Base-by-base conservation (phyloP, 53 echinoderm and acorn worm genomes). In the Temnopleurus reevesii region DNA sequence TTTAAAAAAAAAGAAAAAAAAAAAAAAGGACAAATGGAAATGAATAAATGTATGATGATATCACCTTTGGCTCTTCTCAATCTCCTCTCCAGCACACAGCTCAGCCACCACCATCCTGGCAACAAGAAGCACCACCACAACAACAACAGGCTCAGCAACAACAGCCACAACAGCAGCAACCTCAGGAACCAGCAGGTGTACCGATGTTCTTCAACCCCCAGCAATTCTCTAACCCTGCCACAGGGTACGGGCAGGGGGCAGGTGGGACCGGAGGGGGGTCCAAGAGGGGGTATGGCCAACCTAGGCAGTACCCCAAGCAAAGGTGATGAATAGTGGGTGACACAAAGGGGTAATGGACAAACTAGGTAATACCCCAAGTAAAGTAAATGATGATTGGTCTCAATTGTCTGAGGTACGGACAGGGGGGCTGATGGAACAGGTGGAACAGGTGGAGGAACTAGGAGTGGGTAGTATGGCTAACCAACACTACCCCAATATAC, bases 191-290 rank as follows among this genome's bases (percentile, higher is more conserved):
- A 18, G 55, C 90, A n/a, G 81, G 90, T 8, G 81, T 76, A 13
- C 95, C 98, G 0, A 90, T 95, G 87, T 93, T 98, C 92, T 98
- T 89, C 89, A 98, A 98, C 91, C 98, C 98, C 59, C 58, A 90
- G 55, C 81, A 90, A 57, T 92, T 94, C 49, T 3, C 93, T 23
- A 90, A 83, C 34, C 91, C 91, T n/a, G 19, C 60, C 13, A 59
- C 53, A 10, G 81, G 81, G 49, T 81, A 51, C 6, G 81, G 79
- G 10, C 29, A 18, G 4, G 33, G 54, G 29, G 60, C 60, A 7
- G 89, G 56, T 41, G 51, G 76, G 4, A 53, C 59, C 9, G 46
- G 53, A 8, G 46, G 12, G 2, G 23, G 53, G 51, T 12, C 8
- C 15, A 53, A 65, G 90, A 77, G 94, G 81, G 91, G 94, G 12